Conservation (phyloP, 2,888 invertebrate genomes). For the Drepanosiphum platanoidis region DNA sequence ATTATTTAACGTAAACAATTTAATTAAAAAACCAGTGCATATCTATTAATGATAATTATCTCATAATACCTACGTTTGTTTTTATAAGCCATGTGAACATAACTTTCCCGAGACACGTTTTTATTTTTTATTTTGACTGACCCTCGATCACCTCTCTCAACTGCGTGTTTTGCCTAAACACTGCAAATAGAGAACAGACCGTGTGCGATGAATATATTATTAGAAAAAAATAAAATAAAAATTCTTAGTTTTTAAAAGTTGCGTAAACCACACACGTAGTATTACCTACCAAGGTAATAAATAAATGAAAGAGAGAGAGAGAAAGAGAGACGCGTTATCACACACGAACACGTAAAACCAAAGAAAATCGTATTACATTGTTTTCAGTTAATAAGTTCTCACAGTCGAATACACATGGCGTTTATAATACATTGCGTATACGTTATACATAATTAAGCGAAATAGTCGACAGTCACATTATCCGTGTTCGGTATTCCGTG, state of each 20-base stretch:
- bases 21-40: not conserved
- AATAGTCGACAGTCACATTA: slow-evolving; percentile 25
- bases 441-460: not conserved
- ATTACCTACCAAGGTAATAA: not conserved
- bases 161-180: not conserved
- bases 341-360: not conserved
- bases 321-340: not conserved
- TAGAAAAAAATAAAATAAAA: not conserved
- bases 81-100: not conserved
- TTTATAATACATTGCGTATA: not conserved
- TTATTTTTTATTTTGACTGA: not conserved
- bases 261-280: not conserved
- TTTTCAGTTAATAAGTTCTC: slow-evolving; percentile 7
- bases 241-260: not conserved
- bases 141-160: not conserved
- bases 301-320: no score
- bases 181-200: not conserved
- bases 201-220: no score
- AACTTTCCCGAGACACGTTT: not conserved
- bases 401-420: not conserved
- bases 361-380: not conserved
- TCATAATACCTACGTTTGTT: not conserved
- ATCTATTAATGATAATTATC: no score
- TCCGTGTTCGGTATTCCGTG: slow-evolving; percentile 47
- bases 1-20: not conserved